Conservation (phyloP, 2,888 invertebrate species). For the Callyntrura guangdongensis region DNA sequence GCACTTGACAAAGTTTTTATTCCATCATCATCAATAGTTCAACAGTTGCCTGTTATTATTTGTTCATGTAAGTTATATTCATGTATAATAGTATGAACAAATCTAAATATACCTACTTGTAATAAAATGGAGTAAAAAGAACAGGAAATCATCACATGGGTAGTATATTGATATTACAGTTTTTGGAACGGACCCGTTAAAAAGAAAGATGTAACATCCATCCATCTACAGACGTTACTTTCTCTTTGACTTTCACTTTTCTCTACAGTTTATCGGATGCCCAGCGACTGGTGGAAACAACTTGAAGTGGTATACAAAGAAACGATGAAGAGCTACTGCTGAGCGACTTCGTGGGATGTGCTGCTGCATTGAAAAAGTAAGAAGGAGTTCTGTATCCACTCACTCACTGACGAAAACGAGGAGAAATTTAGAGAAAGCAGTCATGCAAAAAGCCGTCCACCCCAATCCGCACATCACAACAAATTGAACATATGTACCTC, state of each 20-base stretch:
- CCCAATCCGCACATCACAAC: constrained; percentile 69
- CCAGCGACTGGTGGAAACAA: constrained; percentile 52
- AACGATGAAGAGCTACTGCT: constrained; percentile 36
- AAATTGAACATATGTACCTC: constrained; percentile 70
- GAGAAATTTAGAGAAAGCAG: constrained; percentile 59
- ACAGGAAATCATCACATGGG: constrained; percentile 50
- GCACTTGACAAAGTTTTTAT: constrained; percentile 31
- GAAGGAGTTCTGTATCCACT: background rate
- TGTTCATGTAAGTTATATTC: background rate
- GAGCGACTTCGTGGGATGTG: constrained; percentile 44
- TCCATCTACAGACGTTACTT: constrained; percentile 43
- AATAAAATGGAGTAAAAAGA: background rate
- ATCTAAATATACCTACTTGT: too few species aligned
- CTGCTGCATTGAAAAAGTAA: constrained; percentile 1
- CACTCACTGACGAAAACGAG: constrained; percentile 36
- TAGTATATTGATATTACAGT: background rate
- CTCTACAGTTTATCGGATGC: constrained; percentile 24
- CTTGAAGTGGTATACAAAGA: constrained; percentile 60
- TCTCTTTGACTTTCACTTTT: constrained; percentile 54
- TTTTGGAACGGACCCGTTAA: background rate
- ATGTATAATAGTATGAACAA: background rate
- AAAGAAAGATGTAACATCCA: constrained; percentile 48
- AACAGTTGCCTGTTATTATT: constrained; percentile 70
- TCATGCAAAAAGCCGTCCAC: constrained; percentile 73
- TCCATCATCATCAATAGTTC: constrained; percentile 60